Evolutionary conservation across 2,113 vertebrate genomes (phyloP), one percentile per base, ranked within the genome.

Genomic region (Micronycteris hirsuta): DNA sequence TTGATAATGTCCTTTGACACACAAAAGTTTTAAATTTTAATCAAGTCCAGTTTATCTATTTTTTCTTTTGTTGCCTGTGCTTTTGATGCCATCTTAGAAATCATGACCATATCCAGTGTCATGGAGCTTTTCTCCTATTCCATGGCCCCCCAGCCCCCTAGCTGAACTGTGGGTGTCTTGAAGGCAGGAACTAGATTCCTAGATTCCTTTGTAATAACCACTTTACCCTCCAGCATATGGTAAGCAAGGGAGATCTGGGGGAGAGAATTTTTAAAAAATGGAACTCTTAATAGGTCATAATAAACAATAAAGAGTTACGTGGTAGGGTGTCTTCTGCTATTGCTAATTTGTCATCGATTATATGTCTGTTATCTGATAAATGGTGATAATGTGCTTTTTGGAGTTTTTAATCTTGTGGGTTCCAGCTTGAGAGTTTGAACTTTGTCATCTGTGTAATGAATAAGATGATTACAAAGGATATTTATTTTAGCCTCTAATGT

Each of bases 401-500:
- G 28, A 67, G 58, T 86, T 89, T 90, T 94, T 91, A 94, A 71
- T 95, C 12, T 86, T 91, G 26, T 2, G 33, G 81, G 15, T 89
- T 36, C 68, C 65, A 71, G n/a, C 5, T 19, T 87, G 77, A 85
- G 11, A 90, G 38, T 89, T 93, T 83, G 80, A 95, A 89, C 49
- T 86, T 96, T 94, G 78, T 94, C 63, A 65, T 92, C 63, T 96
- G 11, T 80, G 13, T 96, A 81, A 95, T 71, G 49, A 86, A 67
- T 84, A 84, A 76, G 28, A 65, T 93, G 56, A 78, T 89, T 97
- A 87, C 89, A 87, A 95, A 86, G 63, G 36, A 74, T 92, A 63
- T 86, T 93, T 95, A 73, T 92, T 94, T 96, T 94, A 93, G 91
- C 65, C 74, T 96, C 43, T 92, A 24, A 85, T 92, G 14, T 71